Percentiles rank a stretch among this genome's conserved stretches.
Conservation (phyloP, 2,113 vertebrate species). For the Nansenia antarctica region DNA sequence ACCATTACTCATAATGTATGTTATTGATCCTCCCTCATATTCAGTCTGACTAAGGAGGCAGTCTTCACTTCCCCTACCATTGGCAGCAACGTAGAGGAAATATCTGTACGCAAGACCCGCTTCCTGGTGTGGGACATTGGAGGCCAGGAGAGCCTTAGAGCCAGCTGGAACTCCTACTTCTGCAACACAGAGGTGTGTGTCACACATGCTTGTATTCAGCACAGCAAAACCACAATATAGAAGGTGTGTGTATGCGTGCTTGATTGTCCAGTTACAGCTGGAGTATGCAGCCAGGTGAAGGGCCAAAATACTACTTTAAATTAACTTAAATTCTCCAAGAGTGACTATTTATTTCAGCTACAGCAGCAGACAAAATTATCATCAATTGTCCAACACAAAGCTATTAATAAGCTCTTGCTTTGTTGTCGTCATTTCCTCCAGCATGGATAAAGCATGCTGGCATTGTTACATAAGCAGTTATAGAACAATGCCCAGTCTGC, state of each 20-base stretch:
- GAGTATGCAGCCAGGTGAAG: not conserved
- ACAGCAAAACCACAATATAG: not conserved
- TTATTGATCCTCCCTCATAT: not conserved
- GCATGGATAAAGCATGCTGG: not conserved
- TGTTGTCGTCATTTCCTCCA: not conserved
- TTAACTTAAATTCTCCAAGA: not conserved
- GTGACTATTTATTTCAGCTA: not conserved
- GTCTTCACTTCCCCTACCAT: constrained; percentile 83
- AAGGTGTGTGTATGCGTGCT: not conserved
- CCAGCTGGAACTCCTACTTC: constrained; percentile 81
- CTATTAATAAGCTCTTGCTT: not conserved
- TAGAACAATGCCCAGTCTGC: too few relatives aligned
- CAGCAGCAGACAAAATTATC: not conserved
- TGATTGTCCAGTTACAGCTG: not conserved
- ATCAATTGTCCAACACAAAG: not conserved
- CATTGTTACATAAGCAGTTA: constrained; percentile 7
- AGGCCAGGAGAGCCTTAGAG: constrained; percentile 80
- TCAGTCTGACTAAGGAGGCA: constrained; percentile 82
- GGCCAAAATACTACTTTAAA: not conserved
- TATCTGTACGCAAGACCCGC: constrained; percentile 76
- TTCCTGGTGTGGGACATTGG: constrained; percentile 87
- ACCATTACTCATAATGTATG: too few relatives aligned
- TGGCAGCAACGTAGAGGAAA: constrained; percentile 85
- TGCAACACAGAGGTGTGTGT: constrained; percentile 77
- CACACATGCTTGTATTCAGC: too few relatives aligned